Evolutionary conservation across 2,113 vertebrate genomes (phyloP), one percentile per base, ranked within the genome.

Genomic region (Strigops habroptila): DNA sequence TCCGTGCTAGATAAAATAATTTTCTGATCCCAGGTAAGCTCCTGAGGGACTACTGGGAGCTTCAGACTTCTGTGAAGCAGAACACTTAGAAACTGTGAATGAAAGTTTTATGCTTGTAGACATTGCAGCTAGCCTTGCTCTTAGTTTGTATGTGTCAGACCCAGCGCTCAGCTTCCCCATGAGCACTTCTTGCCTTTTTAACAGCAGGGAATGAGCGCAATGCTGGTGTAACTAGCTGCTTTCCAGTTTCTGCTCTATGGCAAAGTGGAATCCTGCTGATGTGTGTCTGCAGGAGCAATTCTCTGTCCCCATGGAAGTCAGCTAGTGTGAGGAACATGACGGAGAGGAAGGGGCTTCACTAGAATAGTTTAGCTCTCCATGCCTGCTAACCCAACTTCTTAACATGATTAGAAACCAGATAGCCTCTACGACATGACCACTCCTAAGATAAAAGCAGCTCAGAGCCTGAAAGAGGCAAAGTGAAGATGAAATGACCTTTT

Each of bases 111-210:
- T 67, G 51, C 57, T 76, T 86, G 76, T 37, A 93, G 95, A 88
- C 44, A 37, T 35, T 91, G 80, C 24, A 84, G 39, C 28, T 89
- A 88, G 57, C 25, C 63, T 83, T 81, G 51, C 51, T 86, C 49
- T 69, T 52, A 55, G 60, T 75, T 89, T 96, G n/a, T 77, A 96
- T 80, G n/a, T 86, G 90, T 86, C 92, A 91, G 69, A 71, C 22
- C 10, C 41, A 48, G 57, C 17, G 28, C 52, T 62, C 65, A 78
- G 44, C 39, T 90, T 86, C 19, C 37, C 73, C 57, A 17, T 46
- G 55, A 84, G 28, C 55, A 51, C 69, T 80, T 90, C 82, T 60
- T 90, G 57, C 18, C 63, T 79, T 55, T 85, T 63, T 88, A 77
- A 70, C 37, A 90, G 68, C 30, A 37, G 30, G 22, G 6, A 81